phyloP scores from a whole-genome alignment of 2,888 invertebrate species.

The Caenorhabditis virilis region DNA sequence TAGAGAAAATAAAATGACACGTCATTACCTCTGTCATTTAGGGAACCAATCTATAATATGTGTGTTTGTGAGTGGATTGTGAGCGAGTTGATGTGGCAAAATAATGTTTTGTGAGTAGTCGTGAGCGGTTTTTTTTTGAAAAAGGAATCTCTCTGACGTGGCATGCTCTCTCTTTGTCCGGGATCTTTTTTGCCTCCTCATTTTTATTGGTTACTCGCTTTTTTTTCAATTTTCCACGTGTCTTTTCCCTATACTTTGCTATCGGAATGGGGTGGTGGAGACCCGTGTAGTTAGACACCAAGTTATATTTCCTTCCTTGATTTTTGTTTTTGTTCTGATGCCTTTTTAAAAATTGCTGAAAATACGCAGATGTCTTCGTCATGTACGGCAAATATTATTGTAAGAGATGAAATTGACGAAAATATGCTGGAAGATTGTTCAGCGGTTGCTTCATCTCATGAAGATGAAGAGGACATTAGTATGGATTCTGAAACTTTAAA shows the following conservation, averaged over 20 bases:
- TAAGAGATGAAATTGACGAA: constrained; percentile 33
- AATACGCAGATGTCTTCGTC: constrained; percentile 10
- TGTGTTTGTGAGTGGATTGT: too few species aligned
- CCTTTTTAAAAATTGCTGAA: neutral
- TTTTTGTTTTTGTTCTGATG: neutral
- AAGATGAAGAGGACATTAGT: neutral
- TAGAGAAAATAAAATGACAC: too few species aligned
- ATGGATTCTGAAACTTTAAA: neutral
- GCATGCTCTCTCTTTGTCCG: constrained; percentile 9
- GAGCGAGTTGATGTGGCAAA: neutral
- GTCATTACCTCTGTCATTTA: too few species aligned
- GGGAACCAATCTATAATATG: too few species aligned
- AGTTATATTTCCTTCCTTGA: neutral
- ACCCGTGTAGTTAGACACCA: too few species aligned
- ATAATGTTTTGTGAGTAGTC: too few species aligned
- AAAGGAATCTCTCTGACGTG: constrained; percentile 13
- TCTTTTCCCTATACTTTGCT: neutral
- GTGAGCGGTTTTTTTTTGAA: neutral
- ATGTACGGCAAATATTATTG: constrained; percentile 26
- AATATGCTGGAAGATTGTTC: constrained; percentile 21
- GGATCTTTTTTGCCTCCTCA: neutral
- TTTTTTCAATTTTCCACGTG: neutral
- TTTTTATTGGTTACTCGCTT: too few species aligned
- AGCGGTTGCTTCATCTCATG: neutral
- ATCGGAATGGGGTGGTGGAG: neutral